These are phyloP conservation scores for Psix sp. DNA, from an alignment of 1,140 invertebrate species.

Conservation along the genomic window DNA sequence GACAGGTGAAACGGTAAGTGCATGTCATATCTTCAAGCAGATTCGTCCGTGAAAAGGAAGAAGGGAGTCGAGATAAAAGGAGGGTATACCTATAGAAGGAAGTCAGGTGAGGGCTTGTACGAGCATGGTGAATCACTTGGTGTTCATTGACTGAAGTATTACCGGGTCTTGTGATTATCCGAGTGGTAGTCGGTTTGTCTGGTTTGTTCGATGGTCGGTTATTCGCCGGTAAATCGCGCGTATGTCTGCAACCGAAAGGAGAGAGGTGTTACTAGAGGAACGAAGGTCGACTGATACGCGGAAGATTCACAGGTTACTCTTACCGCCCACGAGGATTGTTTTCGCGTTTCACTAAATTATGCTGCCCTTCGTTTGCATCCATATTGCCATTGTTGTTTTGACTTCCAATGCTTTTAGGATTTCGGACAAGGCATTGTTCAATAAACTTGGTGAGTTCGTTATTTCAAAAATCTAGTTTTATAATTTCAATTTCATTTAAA, in stretches of 20 bases:
- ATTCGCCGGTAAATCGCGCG: constrained; percentile 45
- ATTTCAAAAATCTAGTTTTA: no score
- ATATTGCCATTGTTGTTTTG: constrained; percentile 49
- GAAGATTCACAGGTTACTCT: constrained; percentile 19
- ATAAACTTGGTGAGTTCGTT: constrained; percentile 66
- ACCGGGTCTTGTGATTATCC: constrained; percentile 60
- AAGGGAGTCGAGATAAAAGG: constrained; percentile 60
- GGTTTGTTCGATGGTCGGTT: constrained; percentile 60
- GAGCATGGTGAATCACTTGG: constrained; percentile 66
- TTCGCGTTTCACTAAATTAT: constrained; percentile 45
- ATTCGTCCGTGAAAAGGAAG: constrained; percentile 60
- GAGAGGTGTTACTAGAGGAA: constrained; percentile 25
- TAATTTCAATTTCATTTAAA: no score
- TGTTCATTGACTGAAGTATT: constrained; percentile 69
- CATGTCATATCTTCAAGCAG: constrained; percentile 41
- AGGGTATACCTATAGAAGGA: constrained; percentile 37
- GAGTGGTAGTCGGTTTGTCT: constrained; percentile 59
- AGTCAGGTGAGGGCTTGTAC: constrained; percentile 67
- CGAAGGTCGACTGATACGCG: constrained; percentile 24
- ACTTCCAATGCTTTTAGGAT: constrained; percentile 48
- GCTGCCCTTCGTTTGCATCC: constrained; percentile 53
- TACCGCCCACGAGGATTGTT: constrained; percentile 1
- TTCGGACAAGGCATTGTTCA: constrained; percentile 63
- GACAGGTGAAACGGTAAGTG: constrained; percentile 51
- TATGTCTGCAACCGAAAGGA: constrained; percentile 32